Evolutionary conservation across 2,888 invertebrate genomes (phyloP).

Genomic region (Thymelicus lineola): DNA sequence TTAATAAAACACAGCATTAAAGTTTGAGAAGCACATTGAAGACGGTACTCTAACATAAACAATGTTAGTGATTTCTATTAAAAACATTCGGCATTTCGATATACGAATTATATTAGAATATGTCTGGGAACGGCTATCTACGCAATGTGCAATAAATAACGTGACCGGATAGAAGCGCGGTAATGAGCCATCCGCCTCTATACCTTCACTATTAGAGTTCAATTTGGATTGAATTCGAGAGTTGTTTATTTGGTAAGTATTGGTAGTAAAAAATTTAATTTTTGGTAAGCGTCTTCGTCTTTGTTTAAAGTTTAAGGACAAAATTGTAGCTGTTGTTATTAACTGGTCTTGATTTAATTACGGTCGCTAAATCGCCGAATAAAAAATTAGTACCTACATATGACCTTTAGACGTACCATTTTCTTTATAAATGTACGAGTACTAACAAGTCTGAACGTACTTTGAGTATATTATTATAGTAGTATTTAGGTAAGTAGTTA

Average conservation of each 20-base stretch:
- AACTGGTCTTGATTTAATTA: constrained; percentile 35
- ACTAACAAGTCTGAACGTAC: no score
- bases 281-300: constrained; percentile 63
- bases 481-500: no score
- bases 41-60: constrained; percentile 76
- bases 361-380: background rate
- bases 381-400: constrained; percentile 8
- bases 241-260: constrained; percentile 56
- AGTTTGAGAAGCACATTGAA: constrained; percentile 66
- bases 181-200: constrained; percentile 52
- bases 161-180: constrained; percentile 51
- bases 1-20: constrained; percentile 41
- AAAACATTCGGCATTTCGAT: constrained; percentile 78
- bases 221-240: constrained; percentile 43
- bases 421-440: background rate
- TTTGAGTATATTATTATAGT: no score
- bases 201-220: constrained; percentile 46
- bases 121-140: constrained; percentile 73
- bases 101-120: constrained; percentile 76
- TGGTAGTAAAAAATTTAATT: constrained; percentile 59
- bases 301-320: constrained; percentile 71
- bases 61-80: constrained; percentile 82
- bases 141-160: constrained; percentile 80
- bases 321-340: constrained; percentile 33
- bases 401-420: background rate